Conservation (phyloP, 2,888 invertebrate species). For the Habroteleia sp. region DNA sequence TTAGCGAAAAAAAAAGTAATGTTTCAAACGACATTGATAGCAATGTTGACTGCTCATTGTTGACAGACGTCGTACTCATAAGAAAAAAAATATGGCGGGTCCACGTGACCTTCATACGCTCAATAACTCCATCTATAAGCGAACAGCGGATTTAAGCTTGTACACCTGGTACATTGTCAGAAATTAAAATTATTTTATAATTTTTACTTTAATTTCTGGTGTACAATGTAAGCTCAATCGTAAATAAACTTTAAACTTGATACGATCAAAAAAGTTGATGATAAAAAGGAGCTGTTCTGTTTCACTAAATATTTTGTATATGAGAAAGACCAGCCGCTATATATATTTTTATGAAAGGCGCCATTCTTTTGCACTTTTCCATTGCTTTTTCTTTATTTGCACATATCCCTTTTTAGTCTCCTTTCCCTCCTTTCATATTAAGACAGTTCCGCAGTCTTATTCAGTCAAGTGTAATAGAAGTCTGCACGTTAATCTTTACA, state of each 20-base stretch:
- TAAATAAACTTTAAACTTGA: conserved; percentile 9
- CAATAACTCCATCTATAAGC: too few relatives aligned
- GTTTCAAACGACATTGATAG: too few relatives aligned
- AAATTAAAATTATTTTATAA: too few relatives aligned
- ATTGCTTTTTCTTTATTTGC: conserved; percentile 45
- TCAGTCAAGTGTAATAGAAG: conserved; percentile 62
- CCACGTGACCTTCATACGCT: too few relatives aligned
- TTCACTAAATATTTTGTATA: conserved; percentile 52
- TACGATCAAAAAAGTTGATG: neutral
- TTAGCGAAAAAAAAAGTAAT: too few relatives aligned
- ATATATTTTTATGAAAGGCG: conserved; percentile 55
- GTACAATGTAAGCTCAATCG: neutral
- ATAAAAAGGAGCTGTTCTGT: conserved; percentile 28
- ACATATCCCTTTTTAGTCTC: conserved; percentile 45
- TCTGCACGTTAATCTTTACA: conserved; percentile 69
- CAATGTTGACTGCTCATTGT: too few relatives aligned
- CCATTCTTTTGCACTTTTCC: conserved; percentile 45
- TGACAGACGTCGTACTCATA: too few relatives aligned
- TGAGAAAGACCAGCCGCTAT: conserved; percentile 30
- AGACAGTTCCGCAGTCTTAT: conserved; percentile 48
- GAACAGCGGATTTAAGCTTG: too few relatives aligned
- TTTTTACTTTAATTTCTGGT: too few relatives aligned
- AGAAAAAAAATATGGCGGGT: too few relatives aligned
- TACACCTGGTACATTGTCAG: too few relatives aligned
- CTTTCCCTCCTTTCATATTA: conserved; percentile 53